These are phyloP conservation scores for Pangasius djambal DNA, from an alignment of 2,797 vertebrate species.

Conservation along the genomic window DNA sequence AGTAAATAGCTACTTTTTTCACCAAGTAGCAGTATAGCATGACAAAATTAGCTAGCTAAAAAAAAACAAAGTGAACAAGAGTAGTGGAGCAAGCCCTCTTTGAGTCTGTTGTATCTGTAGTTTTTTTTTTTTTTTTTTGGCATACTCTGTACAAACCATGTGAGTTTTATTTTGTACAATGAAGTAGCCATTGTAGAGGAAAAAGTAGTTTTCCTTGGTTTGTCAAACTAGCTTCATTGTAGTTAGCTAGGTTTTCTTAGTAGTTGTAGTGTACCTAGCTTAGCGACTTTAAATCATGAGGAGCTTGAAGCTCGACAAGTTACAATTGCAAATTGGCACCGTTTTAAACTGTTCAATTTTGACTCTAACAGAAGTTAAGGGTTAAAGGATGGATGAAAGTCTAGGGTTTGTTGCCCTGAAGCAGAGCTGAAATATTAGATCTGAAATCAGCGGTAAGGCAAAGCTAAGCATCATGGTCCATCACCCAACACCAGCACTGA, in stretches of 20 bases:
- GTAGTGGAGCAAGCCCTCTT: background rate
- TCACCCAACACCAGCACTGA: conserved; percentile 41
- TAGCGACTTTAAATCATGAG: background rate
- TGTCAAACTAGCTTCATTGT: background rate
- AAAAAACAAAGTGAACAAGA: background rate
- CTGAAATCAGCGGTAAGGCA: conserved; percentile 30
- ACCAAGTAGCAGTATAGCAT: background rate
- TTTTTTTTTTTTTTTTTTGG: no score
- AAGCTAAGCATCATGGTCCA: conserved; percentile 1
- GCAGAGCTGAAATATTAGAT: conserved; percentile 34
- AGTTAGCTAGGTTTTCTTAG: no score
- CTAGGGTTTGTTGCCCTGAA: conserved; percentile 19
- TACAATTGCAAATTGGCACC: background rate
- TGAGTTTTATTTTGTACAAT: background rate
- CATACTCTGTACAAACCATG: background rate
- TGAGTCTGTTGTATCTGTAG: background rate
- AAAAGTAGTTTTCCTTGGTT: background rate
- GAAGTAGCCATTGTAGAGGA: background rate
- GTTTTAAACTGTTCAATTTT: background rate
- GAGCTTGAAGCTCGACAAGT: background rate
- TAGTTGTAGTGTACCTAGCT: background rate
- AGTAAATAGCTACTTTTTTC: background rate
- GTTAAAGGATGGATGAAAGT: background rate
- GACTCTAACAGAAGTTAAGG: background rate
- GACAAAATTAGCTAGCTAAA: background rate